Conservation (phyloP, 2,797 vertebrate species). For the Craterocephalus amniculus region DNA sequence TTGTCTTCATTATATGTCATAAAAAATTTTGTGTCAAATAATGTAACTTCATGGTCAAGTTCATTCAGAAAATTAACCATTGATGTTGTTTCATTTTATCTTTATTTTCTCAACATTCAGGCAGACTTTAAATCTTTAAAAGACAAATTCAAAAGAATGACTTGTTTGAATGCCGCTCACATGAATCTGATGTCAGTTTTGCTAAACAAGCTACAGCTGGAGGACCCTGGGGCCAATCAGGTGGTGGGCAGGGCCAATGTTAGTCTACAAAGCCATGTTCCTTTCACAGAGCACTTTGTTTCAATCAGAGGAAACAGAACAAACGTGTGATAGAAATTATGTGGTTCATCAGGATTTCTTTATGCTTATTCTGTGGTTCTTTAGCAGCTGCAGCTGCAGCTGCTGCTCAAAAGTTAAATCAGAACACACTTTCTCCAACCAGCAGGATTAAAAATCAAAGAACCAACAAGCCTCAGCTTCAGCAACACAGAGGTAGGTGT, state of each 20-base stretch:
- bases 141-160: background rate
- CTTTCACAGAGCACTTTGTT: background rate
- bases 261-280: background rate
- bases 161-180: background rate
- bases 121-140: background rate
- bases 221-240: background rate
- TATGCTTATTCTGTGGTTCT: background rate
- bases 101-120: background rate
- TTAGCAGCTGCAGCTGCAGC: background rate
- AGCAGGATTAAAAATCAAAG: background rate
- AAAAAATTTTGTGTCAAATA: background rate
- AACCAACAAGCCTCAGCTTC: background rate
- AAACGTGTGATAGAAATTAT: background rate
- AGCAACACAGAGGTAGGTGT: background rate
- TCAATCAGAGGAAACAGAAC: background rate
- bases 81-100: background rate
- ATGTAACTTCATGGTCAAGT: background rate
- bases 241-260: background rate
- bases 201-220: background rate
- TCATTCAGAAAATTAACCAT: background rate
- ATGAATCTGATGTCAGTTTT: background rate
- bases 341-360: background rate
- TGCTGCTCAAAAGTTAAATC: background rate
- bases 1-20: background rate
- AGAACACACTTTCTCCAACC: background rate